Base-by-base conservation (phyloP, 1,140 invertebrate genomes). In the Sarcophaga peregrina region DNA sequence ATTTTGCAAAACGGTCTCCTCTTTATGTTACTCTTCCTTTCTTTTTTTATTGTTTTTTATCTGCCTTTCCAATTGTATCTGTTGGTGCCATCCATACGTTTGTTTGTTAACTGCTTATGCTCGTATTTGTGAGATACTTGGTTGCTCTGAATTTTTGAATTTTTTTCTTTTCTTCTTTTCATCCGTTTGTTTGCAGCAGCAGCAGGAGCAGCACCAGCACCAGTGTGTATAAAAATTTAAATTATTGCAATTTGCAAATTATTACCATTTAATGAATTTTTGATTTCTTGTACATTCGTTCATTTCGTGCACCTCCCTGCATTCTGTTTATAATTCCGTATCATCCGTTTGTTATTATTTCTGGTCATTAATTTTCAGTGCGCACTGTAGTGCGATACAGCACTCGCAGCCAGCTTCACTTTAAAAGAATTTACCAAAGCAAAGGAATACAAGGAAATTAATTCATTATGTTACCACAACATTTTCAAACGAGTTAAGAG, bases 261-360 rank as follows among this genome's bases (percentile, higher is more conserved):
- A 82, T 82, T 82, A 82, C 81, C 52, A 82, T 82, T 82, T 82
- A 82, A 82, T 82, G 81, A 82, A 82, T 82, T 82, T 80, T 54
- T 80, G 78, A 80, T 80, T 50, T 50, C n/a, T 37, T 37, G 74
- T 75, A 75, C 74, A 47, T 75, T 75, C 46, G 45, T 75, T n/a
- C n/a, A 17, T 75, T 37, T 75, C n/a, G 11, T 75, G 17, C 8
- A n/a, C 8, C 20, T 68, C n/a, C 17, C 50, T 8, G 11, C 50
- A 3, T 37, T 37, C 25, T 37, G 4, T 37, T 52, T 10, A 52
- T 52, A n/a, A n/a, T 52, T 52, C 13, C n/a, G n/a, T n/a, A n/a
- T 52, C 50, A 13, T 52, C 4, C 25, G 25, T 37, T 37, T 37
- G 25, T 37, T 37, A 37, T 37, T 37, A 37, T 37, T 37, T 37